phyloP scores from a whole-genome alignment of 2,113 vertebrate species.

The Xyrauchen texanus region DNA sequence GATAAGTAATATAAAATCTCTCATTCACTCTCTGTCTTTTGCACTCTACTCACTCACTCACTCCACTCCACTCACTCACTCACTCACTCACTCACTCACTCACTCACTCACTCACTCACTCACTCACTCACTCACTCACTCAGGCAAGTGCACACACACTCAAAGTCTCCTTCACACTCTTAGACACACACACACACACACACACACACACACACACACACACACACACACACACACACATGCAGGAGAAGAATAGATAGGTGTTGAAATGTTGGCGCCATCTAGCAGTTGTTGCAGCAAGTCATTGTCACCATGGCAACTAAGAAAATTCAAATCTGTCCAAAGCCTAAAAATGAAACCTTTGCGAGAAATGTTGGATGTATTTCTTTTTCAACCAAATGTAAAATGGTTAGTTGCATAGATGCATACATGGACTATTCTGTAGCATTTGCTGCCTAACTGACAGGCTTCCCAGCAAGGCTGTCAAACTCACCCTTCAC shows the following conservation, averaged over 20 bases:
- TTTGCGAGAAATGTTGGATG: slow-evolving; percentile 4
- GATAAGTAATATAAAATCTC: neutral
- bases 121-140: slow-evolving; percentile 1
- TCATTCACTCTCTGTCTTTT: neutral
- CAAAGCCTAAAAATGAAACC: slow-evolving; percentile 14
- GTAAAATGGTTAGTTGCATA: neutral
- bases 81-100: slow-evolving; percentile 20
- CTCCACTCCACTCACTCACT: neutral
- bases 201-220: slow-evolving; percentile 23
- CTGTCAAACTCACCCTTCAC: slow-evolving; percentile 8
- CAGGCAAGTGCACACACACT: slow-evolving; percentile 11
- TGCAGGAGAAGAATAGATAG: slow-evolving; percentile 26
- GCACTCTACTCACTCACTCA: neutral
- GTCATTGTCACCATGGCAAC: slow-evolving; percentile 38
- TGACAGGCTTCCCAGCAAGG: neutral
- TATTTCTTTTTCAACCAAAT: neutral
- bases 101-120: slow-evolving; percentile 16
- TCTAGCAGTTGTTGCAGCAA: slow-evolving; percentile 34
- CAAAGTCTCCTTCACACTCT: slow-evolving; percentile 18
- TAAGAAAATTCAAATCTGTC: slow-evolving; percentile 18
- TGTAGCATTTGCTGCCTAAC: neutral
- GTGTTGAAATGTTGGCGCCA: slow-evolving; percentile 42
- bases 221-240: slow-evolving; percentile 22
- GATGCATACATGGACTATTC: neutral
- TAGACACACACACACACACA: slow-evolving; percentile 12